Evolutionary conservation across 2,797 vertebrate genomes (phyloP), one percentile per base, ranked within the genome.

Genomic region (Vultur gryphus): DNA sequence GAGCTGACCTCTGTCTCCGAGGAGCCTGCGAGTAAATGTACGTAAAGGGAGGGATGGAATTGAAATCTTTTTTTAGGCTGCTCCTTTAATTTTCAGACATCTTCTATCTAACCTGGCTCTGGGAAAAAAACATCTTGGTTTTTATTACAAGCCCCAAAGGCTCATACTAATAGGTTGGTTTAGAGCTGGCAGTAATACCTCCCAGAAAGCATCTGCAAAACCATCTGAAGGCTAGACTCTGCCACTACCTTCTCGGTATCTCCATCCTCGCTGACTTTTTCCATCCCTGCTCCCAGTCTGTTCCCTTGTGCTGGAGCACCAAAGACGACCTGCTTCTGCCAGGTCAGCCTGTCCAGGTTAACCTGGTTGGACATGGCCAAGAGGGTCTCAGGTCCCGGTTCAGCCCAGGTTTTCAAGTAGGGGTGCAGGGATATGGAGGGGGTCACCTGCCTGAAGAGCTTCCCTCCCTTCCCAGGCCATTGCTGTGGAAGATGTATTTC

Each of bases 41-140:
- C 1, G 0, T 81, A 84, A 66, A 72, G 19, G 75, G 49, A 77
- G 9, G 52, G 58, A 25, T 85, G 46, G 86, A 87, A 93, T 7
- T 89, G 93, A 89, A 93, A 91, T 80, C 44, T 70, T 73, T 87
- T 92, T 66, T 55, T 82, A n/a, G 69, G 49, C 85, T 71, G 64
- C 75, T 94, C 87, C 95, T 97, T 96, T 97, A 95, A 96, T 97
- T 97, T 98, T 94, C 84, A 92, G 80, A 52, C 83, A 58, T 54
- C 79, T 93, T 90, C 67, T 78, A 4, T 84, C 81, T 87, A 85
- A 82, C 49, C 71, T 84, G 75, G 70, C 51, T 96, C 51, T 37
- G 58, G 43, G 54, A 62, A 69, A 41, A 91, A 75, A 86, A 66
- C 23, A 89, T 80, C 65, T 89, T 78, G 84, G 31, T 83, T 97